Conservation (phyloP, 1,140 invertebrate genomes). For the Eriocheir sinensis region DNA sequence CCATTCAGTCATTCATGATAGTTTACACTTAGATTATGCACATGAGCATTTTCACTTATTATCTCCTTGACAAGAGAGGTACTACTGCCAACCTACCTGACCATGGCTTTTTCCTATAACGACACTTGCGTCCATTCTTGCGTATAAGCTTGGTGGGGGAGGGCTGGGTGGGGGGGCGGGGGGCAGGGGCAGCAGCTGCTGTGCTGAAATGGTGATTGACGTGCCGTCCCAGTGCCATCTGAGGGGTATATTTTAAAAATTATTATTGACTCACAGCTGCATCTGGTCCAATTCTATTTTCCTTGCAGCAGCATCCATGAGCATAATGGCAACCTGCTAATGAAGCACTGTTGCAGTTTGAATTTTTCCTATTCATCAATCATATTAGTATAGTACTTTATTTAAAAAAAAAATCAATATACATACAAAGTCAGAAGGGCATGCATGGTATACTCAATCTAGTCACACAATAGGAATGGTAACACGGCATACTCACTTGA, state of each 20-base stretch:
- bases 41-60: too few relatives aligned
- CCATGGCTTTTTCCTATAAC: conserved; percentile 89
- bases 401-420: too few relatives aligned
- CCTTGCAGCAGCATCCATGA: too few relatives aligned
- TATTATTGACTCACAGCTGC: conserved; percentile 59
- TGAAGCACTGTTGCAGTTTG: too few relatives aligned
- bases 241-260: conserved; percentile 81
- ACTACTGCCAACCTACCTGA: conserved; percentile 79
- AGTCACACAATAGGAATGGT: neutral
- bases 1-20: too few relatives aligned
- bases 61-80: too few relatives aligned
- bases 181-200: conserved; percentile 84
- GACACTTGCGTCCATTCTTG: conserved; percentile 92
- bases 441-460: neutral
- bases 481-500: conserved; percentile 85
- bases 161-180: conserved; percentile 75
- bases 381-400: neutral
- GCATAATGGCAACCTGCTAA: too few relatives aligned
- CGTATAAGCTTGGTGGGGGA: conserved; percentile 88
- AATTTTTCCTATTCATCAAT: too few relatives aligned
- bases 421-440: too few relatives aligned
- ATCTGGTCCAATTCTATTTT: too few relatives aligned
- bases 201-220: conserved; percentile 95
- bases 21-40: too few relatives aligned
- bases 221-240: conserved; percentile 93